Conservation (phyloP, 2,888 invertebrate genomes). For the Andrena haemorrhoa region DNA sequence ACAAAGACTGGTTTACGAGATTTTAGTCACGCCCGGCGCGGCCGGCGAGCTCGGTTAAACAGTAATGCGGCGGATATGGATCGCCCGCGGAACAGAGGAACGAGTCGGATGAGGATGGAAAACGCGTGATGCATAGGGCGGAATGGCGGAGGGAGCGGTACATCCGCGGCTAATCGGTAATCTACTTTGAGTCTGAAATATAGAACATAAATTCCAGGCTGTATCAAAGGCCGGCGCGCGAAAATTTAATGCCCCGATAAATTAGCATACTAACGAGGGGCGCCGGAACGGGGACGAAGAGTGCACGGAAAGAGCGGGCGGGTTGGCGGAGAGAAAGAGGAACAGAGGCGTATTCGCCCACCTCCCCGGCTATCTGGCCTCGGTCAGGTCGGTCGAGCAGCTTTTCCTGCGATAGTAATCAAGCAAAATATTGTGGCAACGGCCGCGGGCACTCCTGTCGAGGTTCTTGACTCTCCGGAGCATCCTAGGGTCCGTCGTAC, state of each 20-base stretch:
- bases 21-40: constrained; percentile 27
- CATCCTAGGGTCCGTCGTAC: constrained; percentile 69
- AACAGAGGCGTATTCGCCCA: constrained; percentile 30
- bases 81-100: constrained; percentile 12
- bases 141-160: constrained; percentile 44
- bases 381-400: constrained; percentile 65
- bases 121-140: constrained; percentile 9
- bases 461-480: constrained; percentile 79
- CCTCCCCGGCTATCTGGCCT: constrained; percentile 21
- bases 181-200: constrained; percentile 79
- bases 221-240: constrained; percentile 72
- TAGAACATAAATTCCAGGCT: constrained; percentile 77
- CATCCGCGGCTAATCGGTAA: constrained; percentile 69
- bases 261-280: constrained; percentile 83
- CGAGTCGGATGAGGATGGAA: constrained; percentile 3
- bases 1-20: constrained; percentile 9
- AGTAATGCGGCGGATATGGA: constrained; percentile 21
- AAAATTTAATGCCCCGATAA: constrained; percentile 83
- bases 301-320: not conserved
- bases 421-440: constrained; percentile 83
- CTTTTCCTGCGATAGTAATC: constrained; percentile 82
- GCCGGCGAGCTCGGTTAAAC: constrained; percentile 45
- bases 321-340: constrained; percentile 23
- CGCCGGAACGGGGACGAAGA: constrained; percentile 1
- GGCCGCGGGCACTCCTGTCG: constrained; percentile 75